These are phyloP conservation scores for Scaptodrosophila lebanonensis DNA, from an alignment of 1,140 invertebrate species.

Conservation along the genomic window DNA sequence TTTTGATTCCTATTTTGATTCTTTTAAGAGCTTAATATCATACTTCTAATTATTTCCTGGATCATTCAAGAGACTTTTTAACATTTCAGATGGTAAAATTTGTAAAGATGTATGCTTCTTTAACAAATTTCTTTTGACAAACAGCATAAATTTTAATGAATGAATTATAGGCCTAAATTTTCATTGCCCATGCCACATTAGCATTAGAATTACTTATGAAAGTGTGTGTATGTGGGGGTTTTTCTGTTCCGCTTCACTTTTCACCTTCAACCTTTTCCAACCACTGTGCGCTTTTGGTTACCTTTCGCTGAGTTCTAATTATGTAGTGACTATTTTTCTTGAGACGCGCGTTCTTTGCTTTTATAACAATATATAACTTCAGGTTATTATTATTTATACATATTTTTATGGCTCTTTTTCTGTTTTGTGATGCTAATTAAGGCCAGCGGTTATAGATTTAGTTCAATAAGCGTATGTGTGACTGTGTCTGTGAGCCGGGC, in stretches of 20 bases:
- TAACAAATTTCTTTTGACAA: too few species aligned
- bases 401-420: constrained; percentile 23
- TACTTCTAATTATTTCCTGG: too few species aligned
- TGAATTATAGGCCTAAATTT: too few species aligned
- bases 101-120: too few species aligned
- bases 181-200: constrained; percentile 31
- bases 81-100: too few species aligned
- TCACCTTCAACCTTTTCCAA: constrained; percentile 16
- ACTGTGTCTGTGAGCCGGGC: neutral
- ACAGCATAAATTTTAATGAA: too few species aligned
- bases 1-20: too few species aligned
- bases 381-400: constrained; percentile 38
- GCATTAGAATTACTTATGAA: constrained; percentile 17
- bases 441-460: constrained; percentile 63
- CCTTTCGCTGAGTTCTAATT: constrained; percentile 66
- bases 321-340: constrained; percentile 49
- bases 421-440: constrained; percentile 70
- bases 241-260: constrained; percentile 12
- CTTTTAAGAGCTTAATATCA: too few species aligned
- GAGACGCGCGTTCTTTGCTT: constrained; percentile 33
- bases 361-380: constrained; percentile 13
- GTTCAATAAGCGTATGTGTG: constrained; percentile 49
- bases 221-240: too few species aligned
- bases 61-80: too few species aligned
- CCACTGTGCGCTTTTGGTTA: constrained; percentile 51